phyloP scores from a whole-genome alignment of 1,140 invertebrate genomes.

The Rhopalosiphum maidis region DNA sequence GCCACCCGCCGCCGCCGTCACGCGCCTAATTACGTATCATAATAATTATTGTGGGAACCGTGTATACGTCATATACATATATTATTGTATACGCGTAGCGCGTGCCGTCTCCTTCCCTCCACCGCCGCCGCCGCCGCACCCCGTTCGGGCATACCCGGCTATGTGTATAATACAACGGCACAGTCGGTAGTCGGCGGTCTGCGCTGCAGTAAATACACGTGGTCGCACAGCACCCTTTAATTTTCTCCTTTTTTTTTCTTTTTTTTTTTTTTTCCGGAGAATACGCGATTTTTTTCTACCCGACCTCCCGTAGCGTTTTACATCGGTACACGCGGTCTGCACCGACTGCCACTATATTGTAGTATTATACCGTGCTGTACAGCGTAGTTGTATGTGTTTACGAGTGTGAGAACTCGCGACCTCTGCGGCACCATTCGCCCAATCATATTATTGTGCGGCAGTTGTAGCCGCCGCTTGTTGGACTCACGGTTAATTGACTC shows the following conservation, averaged over 20 bases:
- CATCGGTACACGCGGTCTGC: not conserved
- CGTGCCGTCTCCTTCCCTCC: not conserved
- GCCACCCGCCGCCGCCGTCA: not conserved
- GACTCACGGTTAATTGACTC: not conserved
- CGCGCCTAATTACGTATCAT: slow-evolving; percentile 28
- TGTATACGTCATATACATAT: not conserved
- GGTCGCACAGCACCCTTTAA: not conserved
- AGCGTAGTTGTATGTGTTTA: not conserved
- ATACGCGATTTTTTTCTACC: not conserved
- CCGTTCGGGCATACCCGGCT: not conserved
- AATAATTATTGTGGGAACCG: slow-evolving; percentile 39
- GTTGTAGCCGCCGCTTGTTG: not conserved
- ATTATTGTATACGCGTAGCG: not conserved
- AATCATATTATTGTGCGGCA: too few species aligned
- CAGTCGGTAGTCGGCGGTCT: not conserved
- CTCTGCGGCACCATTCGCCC: not conserved
- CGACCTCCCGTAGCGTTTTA: not conserved
- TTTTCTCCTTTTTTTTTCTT: not conserved
- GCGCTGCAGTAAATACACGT: not conserved
- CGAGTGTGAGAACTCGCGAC: not conserved
- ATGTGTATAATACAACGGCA: not conserved
- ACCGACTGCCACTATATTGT: not conserved
- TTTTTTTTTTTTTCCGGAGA: not conserved
- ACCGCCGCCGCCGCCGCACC: not conserved
- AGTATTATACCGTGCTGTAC: not conserved